Percentiles rank a stretch among this genome's conserved stretches.
Conservation (phyloP, 2,797 vertebrate species). For the Pogonophryne albipinna region DNA sequence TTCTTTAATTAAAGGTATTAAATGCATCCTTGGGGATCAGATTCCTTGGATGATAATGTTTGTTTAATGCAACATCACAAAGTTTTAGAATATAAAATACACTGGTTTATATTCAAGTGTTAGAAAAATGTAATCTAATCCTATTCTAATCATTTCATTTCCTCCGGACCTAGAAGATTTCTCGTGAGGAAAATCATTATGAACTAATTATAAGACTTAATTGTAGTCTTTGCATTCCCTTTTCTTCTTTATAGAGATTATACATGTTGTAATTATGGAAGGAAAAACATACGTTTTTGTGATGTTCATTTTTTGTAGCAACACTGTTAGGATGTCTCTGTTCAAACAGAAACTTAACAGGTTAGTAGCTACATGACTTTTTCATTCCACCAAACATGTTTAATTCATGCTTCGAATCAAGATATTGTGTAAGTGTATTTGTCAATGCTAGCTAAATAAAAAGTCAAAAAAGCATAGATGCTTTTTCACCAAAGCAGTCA, state of each 20-base stretch:
- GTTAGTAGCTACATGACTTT: no score
- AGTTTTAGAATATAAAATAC: background rate
- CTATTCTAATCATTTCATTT: slow-evolving; percentile 36
- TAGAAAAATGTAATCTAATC: slow-evolving; percentile 8
- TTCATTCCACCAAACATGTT: no score
- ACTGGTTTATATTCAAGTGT: background rate
- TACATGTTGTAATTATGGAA: background rate
- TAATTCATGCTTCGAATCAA: no score
- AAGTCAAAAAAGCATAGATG: no score
- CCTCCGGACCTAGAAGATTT: background rate
- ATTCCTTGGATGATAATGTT: background rate
- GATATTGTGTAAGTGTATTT: no score
- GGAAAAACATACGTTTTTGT: no score
- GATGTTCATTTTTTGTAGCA: no score
- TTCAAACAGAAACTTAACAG: no score
- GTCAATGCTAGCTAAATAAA: no score
- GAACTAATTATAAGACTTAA: background rate
- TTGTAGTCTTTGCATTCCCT: background rate
- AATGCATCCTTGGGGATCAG: background rate
- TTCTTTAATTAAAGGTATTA: slow-evolving; percentile 1
- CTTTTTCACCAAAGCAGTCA: no score
- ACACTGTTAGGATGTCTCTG: no score
- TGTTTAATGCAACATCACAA: background rate
- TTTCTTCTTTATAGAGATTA: background rate
- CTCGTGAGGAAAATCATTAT: slow-evolving; percentile 13